Base-by-base conservation (phyloP, 2,797 vertebrate species). In the Natrix natrix region DNA sequence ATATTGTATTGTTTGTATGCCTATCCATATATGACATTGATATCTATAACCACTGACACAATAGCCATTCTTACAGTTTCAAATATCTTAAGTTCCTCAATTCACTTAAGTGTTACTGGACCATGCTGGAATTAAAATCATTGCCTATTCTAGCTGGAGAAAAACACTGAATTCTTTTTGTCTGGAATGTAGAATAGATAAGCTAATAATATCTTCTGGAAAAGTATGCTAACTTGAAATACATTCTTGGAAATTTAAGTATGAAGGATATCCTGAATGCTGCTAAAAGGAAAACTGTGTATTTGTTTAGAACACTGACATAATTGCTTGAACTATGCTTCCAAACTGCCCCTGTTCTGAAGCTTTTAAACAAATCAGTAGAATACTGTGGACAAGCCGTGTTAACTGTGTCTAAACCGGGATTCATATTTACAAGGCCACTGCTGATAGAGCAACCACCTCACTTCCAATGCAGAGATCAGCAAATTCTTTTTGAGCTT, bases 381-480 rank as follows among this genome's bases (percentile, higher is more conserved):
- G 56, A 52, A 52, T 91, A n/a, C 13, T 43, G 6, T 43, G 22
- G 55, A 13, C n/a, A 43, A 56, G 37, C 17, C 55, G 0, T 6
- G n/a, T 16, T 54, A 60, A 22, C 12, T 14, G 5, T 56, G 26
- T 91, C 56, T 59, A 17, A 8, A 83, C 22, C 2, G 61, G 0
- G 37, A 17, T 10, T 26, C 52, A 26, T 69, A 92, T 54, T 97
- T 54, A 98, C 90, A 98, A 97, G 54, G 98, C 98, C 94, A 99
- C 98, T 0, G 97, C 97, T 0, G 98, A 97, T 61, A 99, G 97
- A 74, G 96, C 97, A 91, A 99, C 97, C 0, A 97, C 97, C 87
- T 98, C 97, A 4, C 97, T 98, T 1, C 96, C 97, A 93, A 99
- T 94, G 28, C 55, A 91, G 37, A 99, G 97, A 88, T 98, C 98